Evolutionary conservation across 2,113 vertebrate species (phyloP), one percentile per base, ranked within the genome.

Genomic region (Abramis brama): DNA sequence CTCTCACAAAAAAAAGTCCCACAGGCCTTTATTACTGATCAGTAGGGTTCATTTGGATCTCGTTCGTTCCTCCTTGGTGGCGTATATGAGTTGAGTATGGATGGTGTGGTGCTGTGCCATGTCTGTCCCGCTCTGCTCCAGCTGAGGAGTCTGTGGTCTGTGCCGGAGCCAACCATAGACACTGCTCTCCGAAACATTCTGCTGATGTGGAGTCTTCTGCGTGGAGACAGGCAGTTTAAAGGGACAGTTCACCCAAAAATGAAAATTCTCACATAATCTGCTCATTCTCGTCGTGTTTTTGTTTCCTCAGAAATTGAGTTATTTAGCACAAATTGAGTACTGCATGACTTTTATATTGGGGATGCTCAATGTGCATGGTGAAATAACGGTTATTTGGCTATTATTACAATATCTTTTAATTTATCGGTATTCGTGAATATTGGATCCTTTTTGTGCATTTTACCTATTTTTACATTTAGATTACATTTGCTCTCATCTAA

Each of bases 11-110:
- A 64, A 79, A 66, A 79, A 82, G 68, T 86, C 57, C 66, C 30
- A 79, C 45, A 79, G 83, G 25, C 70, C 21, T 87, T 85, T 85
- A 87, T 73, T 85, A 85, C 84, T 85, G 62, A 82, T 79, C 36
- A 36, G 17, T n/a, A 10, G 52, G 81, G 25, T 23, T 66, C 47
- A 80, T 82, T 74, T 27, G 66, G 27, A 43, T 43, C 13, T 77
- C 6, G 55, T n/a, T 82, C 13, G 39, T 57, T 27, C 33, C 45
- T 81, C 52, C 11, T 27, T n/a, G 50, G 36, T 82, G 43, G 30
- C 62, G 8, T 74, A 52, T 27, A 25, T 17, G 39, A 43, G 45
- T 76, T 52, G n/a, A 12, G 10, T 71, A 45, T 30, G 62, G 33
- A 25, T 57, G 21, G 55, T 45, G 33, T 64, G 27, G 36, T 50